Evolutionary conservation across 2,113 vertebrate species (phyloP).

Genomic region (Lamprotornis superbus): DNA sequence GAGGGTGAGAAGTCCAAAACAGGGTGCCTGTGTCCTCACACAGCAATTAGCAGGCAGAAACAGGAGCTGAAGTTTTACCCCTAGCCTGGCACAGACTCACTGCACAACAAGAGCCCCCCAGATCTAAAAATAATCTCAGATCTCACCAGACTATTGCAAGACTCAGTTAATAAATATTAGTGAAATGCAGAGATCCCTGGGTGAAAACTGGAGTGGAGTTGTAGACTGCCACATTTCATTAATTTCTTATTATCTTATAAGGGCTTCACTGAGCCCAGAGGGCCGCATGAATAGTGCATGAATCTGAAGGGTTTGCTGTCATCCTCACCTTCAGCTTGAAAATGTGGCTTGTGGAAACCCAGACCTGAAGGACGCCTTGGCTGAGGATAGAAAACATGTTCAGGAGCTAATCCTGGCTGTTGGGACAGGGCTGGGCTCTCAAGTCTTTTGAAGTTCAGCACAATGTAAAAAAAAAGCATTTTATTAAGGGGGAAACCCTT

Average conservation of each 20-base stretch:
- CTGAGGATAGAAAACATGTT: background rate
- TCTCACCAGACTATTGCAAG: background rate
- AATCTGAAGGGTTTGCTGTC: slow-evolving; percentile 41
- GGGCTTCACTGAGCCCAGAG: slow-evolving; percentile 44
- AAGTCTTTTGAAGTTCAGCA: background rate
- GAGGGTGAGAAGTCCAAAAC: background rate
- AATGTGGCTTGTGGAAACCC: background rate
- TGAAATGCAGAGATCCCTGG: slow-evolving; percentile 1
- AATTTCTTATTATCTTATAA: slow-evolving; percentile 61
- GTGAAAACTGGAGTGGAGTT: slow-evolving; percentile 26
- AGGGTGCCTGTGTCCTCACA: background rate
- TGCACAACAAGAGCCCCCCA: accelerated
- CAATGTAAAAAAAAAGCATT: background rate
- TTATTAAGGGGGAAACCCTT: background rate
- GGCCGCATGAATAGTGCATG: slow-evolving; percentile 49
- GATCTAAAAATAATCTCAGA: background rate
- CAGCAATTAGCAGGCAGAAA: background rate
- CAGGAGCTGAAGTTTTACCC: background rate
- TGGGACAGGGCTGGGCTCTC: background rate
- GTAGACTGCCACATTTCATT: slow-evolving; percentile 48
- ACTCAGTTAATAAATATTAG: slow-evolving; percentile 56
- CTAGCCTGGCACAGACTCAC: background rate
- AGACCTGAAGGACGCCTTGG: background rate
- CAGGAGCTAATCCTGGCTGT: background rate
- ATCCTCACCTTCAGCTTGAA: slow-evolving; percentile 40